Evolutionary conservation across 2,797 vertebrate genomes (phyloP).

Genomic region (Nyctibius grandis): DNA sequence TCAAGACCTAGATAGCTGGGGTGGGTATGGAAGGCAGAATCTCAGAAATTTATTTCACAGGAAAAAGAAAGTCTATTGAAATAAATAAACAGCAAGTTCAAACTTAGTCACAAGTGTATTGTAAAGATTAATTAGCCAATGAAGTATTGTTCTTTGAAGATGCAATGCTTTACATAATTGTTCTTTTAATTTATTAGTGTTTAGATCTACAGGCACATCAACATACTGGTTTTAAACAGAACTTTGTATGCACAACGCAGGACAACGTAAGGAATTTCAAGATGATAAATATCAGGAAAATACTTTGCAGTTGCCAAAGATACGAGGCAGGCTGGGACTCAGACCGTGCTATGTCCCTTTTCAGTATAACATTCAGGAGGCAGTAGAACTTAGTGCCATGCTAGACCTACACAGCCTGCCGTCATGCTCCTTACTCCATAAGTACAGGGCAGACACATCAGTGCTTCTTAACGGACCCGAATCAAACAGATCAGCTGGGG

Average conservation of each 20-base stretch:
- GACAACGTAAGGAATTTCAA: not conserved
- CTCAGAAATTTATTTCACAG: not conserved
- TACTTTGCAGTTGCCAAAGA: not conserved
- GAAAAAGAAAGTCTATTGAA: not conserved
- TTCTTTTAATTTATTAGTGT: not conserved
- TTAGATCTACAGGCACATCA: not conserved
- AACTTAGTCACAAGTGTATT: not conserved
- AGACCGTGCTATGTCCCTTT: not conserved
- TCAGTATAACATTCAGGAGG: not conserved
- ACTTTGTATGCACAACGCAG: not conserved
- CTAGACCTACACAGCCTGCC: not conserved
- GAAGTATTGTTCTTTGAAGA: not conserved
- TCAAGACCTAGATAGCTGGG: not conserved
- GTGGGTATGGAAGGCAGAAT: not conserved
- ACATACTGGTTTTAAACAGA: not conserved
- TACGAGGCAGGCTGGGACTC: not conserved
- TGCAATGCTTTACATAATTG: not conserved
- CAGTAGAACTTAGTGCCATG: not conserved
- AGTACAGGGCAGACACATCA: not conserved
- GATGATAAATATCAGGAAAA: not conserved
- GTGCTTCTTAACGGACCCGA: accelerated
- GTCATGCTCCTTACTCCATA: not conserved
- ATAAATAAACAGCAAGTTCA: not conserved
- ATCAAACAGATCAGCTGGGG: not conserved
- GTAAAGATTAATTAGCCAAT: not conserved